A percentile compares a stretch with the other conserved stretches of the same genome.
phyloP scores from a whole-genome alignment of 2,797 vertebrate species.

The Selene dorsalis region DNA sequence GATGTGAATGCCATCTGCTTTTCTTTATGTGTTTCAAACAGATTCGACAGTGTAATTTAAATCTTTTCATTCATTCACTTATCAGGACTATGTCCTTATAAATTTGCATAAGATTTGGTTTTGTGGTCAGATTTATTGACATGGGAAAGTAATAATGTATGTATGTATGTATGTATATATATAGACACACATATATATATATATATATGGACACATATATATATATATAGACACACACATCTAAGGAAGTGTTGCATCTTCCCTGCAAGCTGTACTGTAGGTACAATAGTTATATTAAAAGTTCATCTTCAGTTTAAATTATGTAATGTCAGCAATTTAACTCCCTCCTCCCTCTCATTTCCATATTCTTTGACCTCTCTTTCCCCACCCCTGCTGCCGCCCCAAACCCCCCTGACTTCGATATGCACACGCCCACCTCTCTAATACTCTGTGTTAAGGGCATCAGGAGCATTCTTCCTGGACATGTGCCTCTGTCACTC shows the following conservation, averaged over 20 bases:
- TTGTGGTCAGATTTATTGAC: background rate
- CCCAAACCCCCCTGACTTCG: background rate
- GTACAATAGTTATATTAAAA: background rate
- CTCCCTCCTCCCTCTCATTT: conserved; percentile 26
- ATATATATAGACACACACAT: too few species aligned
- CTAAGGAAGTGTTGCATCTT: background rate
- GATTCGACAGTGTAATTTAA: too few species aligned
- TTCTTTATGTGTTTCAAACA: background rate
- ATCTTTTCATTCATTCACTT: background rate
- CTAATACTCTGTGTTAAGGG: conserved; percentile 70
- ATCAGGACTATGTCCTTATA: background rate
- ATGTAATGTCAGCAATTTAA: background rate
- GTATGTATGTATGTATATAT: background rate
- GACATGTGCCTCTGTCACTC: conserved; percentile 86
- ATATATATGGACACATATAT: background rate
- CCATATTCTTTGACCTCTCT: conserved; percentile 36
- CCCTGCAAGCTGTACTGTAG: background rate
- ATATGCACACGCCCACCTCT: conserved; percentile 40
- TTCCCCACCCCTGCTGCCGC: conserved; percentile 17
- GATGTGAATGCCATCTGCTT: background rate
- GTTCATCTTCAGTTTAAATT: background rate
- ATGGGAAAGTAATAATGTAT: too few species aligned
- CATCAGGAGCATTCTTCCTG: conserved; percentile 71
- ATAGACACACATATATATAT: background rate
- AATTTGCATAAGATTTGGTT: background rate